phyloP scores from a whole-genome alignment of 2,888 invertebrate genomes.

The Drosophila longiperda region DNA sequence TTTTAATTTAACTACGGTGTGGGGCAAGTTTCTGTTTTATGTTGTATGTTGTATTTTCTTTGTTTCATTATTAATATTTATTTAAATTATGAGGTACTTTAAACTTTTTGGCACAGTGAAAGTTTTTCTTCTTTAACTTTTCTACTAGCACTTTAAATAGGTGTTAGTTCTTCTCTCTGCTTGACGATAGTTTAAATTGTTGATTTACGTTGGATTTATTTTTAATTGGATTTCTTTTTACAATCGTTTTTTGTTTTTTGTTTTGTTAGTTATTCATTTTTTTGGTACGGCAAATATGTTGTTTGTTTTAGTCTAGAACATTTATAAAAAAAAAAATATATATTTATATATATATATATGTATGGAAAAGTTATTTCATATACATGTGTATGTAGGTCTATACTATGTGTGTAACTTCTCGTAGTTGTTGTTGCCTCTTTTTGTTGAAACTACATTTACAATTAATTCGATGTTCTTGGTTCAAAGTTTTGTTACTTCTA shows the following conservation, averaged over 20 bases:
- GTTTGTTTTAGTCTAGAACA: slow-evolving; percentile 46
- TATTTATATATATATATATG: slow-evolving; percentile 24
- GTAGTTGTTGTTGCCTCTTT: slow-evolving; percentile 45
- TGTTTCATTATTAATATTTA: slow-evolving; percentile 64
- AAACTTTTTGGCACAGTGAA: slow-evolving; percentile 91
- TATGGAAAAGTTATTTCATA: slow-evolving; percentile 35
- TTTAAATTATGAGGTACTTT: slow-evolving; percentile 90
- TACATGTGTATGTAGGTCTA: slow-evolving; percentile 31
- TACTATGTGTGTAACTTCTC: slow-evolving; percentile 45
- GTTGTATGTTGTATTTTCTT: slow-evolving; percentile 49
- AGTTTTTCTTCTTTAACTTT: slow-evolving; percentile 86
- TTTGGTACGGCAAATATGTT: slow-evolving; percentile 77
- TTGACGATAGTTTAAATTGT: slow-evolving; percentile 38
- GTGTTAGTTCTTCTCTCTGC: slow-evolving; percentile 35
- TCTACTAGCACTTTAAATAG: slow-evolving; percentile 83
- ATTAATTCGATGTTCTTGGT: slow-evolving; percentile 84
- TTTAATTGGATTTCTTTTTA: slow-evolving; percentile 33
- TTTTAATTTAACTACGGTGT: slow-evolving; percentile 34
- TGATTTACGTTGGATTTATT: slow-evolving; percentile 25
- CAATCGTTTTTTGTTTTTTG: slow-evolving; percentile 30
- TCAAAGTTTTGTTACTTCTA: slow-evolving; percentile 68
- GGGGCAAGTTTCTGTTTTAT: slow-evolving; percentile 42
- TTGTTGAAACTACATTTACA: slow-evolving; percentile 78
- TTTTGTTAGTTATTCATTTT: slow-evolving; percentile 38
- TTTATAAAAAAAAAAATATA: slow-evolving; percentile 48